Evolutionary conservation across 2,113 vertebrate genomes (phyloP).

Genomic region (human): GRCh38 chr13:25111001-25111500

Average conservation of each 20-base stretch:
- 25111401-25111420: neutral
- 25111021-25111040: neutral
- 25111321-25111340: neutral
- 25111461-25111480: neutral
- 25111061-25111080: neutral
- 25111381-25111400: too few species aligned
- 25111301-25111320: neutral
- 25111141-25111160: constrained; percentile 20
- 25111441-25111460: neutral
- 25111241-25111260: neutral
- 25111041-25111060: neutral
- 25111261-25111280: neutral
- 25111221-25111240: neutral
- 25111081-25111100: neutral
- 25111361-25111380: neutral
- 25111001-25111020: neutral
- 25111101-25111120: neutral
- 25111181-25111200: neutral
- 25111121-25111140: neutral
- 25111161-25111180: neutral
- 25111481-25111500: neutral
- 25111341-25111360: neutral
- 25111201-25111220: constrained; percentile 1
- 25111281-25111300: constrained; percentile 7
- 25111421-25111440: neutral